These are phyloP conservation scores for Lasioglossum calceatum DNA, from an alignment of 2,888 invertebrate genomes.

Conservation along the genomic window DNA sequence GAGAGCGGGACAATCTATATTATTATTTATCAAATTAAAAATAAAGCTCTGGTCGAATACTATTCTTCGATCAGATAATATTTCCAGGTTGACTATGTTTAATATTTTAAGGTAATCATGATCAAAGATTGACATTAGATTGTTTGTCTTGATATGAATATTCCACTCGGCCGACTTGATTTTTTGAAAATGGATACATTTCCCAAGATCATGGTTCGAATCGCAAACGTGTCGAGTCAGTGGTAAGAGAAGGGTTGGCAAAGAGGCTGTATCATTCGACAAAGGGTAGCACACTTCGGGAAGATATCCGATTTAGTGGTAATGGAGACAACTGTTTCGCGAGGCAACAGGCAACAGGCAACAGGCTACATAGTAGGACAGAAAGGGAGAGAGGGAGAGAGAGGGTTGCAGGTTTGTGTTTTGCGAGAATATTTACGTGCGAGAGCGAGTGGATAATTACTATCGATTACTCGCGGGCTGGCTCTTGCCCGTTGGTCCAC, in stretches of 20 bases:
- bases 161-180: too few species aligned
- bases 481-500: conserved; percentile 44
- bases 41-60: too few species aligned
- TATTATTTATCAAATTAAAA: too few species aligned
- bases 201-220: too few species aligned
- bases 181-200: too few species aligned
- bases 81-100: too few species aligned
- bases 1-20: too few species aligned
- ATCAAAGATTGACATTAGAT: too few species aligned
- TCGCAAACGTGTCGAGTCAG: not conserved
- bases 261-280: not conserved
- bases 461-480: conserved; percentile 60
- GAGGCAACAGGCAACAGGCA: not conserved
- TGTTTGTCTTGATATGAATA: too few species aligned
- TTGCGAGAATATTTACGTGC: conserved; percentile 60
- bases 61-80: too few species aligned
- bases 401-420: conserved; percentile 25
- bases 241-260: not conserved
- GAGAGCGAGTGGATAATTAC: conserved; percentile 63
- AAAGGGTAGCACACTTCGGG: not conserved
- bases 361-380: not conserved
- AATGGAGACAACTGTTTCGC: not conserved
- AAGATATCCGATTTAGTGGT: not conserved
- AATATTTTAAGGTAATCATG: too few species aligned
- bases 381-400: not conserved